A percentile compares a stretch with the other conserved stretches of the same genome.
Evolutionary conservation across 2,113 vertebrate species (phyloP).

Genomic region (Tichodroma muraria): DNA sequence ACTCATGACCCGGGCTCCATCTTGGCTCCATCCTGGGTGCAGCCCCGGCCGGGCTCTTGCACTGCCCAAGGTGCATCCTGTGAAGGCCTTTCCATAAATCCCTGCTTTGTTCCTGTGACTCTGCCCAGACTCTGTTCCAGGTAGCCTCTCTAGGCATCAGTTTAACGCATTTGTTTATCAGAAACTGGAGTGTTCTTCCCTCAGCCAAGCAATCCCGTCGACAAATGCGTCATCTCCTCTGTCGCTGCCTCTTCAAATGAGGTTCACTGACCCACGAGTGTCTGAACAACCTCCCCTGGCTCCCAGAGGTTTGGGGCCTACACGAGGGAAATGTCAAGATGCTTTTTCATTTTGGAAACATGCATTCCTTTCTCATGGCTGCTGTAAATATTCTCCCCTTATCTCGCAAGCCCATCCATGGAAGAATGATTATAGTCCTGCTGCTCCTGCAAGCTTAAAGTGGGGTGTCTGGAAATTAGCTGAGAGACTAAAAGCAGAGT

Average conservation of each 20-base stretch:
- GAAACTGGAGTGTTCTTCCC: background rate
- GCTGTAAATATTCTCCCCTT: conserved; percentile 48
- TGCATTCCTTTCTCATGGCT: conserved; percentile 54
- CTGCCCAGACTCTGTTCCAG: background rate
- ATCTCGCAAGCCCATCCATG: conserved; percentile 13
- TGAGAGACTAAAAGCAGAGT: background rate
- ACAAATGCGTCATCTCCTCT: background rate
- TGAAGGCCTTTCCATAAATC: too few relatives aligned
- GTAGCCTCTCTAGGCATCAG: background rate
- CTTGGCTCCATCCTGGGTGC: too few relatives aligned
- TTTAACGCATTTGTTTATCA: background rate
- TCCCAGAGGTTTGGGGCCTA: background rate
- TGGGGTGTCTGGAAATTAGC: background rate
- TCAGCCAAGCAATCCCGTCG: background rate
- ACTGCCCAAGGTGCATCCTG: background rate
- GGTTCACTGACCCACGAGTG: conserved; percentile 16
- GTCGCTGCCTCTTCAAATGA: background rate
- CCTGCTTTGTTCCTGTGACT: too few relatives aligned
- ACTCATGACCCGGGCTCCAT: too few relatives aligned
- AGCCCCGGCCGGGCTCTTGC: background rate
- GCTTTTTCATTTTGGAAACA: conserved; percentile 15
- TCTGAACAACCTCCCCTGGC: background rate
- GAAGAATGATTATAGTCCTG: background rate
- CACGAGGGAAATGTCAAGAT: background rate
- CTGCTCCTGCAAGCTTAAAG: background rate